A percentile compares a stretch with the other conserved stretches of the same genome.
These are phyloP conservation scores for Halcyon chelicuti DNA, from an alignment of 2,797 vertebrate genomes.

Conservation along the genomic window DNA sequence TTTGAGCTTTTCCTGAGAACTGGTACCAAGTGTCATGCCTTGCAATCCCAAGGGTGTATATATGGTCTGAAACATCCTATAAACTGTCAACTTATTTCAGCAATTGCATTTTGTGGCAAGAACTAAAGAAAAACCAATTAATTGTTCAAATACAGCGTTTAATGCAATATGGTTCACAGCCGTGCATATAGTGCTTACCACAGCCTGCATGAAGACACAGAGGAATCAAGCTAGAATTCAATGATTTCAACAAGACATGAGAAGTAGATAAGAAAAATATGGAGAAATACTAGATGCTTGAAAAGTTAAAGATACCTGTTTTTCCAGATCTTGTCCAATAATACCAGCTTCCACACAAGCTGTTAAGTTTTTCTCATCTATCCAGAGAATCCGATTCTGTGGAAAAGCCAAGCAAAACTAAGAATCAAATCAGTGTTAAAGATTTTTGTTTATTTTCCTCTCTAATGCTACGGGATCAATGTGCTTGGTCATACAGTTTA, in stretches of 20 bases:
- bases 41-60: background rate
- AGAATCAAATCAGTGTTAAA: background rate
- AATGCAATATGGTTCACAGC: background rate
- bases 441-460: background rate
- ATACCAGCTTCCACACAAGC: conserved; percentile 95
- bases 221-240: background rate
- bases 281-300: background rate
- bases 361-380: conserved; percentile 97
- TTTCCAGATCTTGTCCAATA: conserved; percentile 96
- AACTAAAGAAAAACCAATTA: background rate
- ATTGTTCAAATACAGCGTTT: background rate
- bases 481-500: background rate
- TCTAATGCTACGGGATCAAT: background rate
- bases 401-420: conserved; percentile 3
- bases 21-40: background rate
- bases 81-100: background rate
- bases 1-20: background rate
- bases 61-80: background rate
- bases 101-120: background rate
- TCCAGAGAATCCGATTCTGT: conserved; percentile 97
- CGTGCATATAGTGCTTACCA: background rate
- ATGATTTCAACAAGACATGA: background rate
- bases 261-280: background rate
- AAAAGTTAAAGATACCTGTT: conserved; percentile 82
- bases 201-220: background rate